Evolutionary conservation across 2,797 vertebrate genomes (phyloP).

Genomic region (Psittacula derbiana): DNA sequence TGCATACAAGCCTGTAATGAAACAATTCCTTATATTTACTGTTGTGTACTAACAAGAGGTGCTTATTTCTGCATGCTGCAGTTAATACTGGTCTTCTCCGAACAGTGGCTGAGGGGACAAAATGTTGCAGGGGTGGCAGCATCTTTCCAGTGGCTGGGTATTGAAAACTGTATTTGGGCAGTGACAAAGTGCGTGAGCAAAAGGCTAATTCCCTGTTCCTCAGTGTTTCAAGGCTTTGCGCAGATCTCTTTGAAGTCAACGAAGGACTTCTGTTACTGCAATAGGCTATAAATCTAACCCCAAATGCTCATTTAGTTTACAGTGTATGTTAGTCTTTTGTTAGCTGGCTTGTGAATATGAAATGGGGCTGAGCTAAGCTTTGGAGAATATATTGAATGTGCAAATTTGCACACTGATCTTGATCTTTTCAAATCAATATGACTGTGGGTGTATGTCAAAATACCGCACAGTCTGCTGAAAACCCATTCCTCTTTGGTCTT

Average conservation of each 20-base stretch:
- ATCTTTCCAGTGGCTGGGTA: fast-evolving
- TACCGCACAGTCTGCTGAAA: neutral
- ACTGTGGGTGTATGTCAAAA: neutral
- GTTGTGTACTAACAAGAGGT: fast-evolving
- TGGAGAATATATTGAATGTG: neutral
- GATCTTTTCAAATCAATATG: neutral
- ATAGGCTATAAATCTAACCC: neutral
- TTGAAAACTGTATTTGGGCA: neutral
- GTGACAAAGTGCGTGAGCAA: neutral
- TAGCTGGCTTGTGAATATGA: neutral
- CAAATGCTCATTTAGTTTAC: neutral
- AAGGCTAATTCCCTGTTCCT: neutral
- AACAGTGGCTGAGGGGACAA: neutral
- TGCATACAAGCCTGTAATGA: neutral
- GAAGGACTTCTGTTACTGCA: neutral
- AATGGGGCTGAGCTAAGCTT: neutral
- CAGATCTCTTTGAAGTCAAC: neutral
- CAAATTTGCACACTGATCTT: neutral
- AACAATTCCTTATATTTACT: neutral
- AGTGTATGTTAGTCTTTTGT: neutral
- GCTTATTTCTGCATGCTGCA: neutral
- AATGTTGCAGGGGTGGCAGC: neutral
- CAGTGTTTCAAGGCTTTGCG: neutral
- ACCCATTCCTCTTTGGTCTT: neutral
- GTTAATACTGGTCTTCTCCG: neutral